Evolutionary conservation across 2,888 invertebrate genomes (phyloP).

Genomic region (Scrobipalpa costella): DNA sequence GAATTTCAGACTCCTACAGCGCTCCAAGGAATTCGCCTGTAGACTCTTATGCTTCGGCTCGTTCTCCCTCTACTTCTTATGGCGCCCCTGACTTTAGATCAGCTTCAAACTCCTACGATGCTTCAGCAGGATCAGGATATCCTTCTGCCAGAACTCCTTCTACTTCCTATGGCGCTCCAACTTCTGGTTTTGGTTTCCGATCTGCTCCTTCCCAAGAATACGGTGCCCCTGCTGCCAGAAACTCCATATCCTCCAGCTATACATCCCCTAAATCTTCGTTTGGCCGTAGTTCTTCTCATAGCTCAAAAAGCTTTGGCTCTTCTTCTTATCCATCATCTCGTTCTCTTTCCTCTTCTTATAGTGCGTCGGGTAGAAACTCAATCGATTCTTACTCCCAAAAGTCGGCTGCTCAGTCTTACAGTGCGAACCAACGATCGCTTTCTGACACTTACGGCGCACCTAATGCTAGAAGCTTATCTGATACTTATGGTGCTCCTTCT

Average conservation of each 20-base stretch:
- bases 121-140: constrained; percentile 22
- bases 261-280: constrained; percentile 41
- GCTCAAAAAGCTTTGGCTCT: constrained; percentile 4
- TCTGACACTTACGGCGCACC: constrained; percentile 76
- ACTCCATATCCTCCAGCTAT: constrained; percentile 37
- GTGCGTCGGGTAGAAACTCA: constrained; percentile 46
- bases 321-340: constrained; percentile 36
- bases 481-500: constrained; percentile 43
- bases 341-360: constrained; percentile 46
- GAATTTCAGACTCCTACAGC: constrained; percentile 43
- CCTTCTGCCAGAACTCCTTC: constrained; percentile 7
- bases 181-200: constrained; percentile 11
- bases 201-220: constrained; percentile 43
- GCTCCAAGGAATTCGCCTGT: constrained; percentile 34
- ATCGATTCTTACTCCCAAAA: constrained; percentile 44
- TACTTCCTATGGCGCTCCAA: constrained; percentile 18
- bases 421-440: constrained; percentile 51
- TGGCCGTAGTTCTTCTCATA: constrained; percentile 22
- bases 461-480: constrained; percentile 41
- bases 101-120: constrained; percentile 50
- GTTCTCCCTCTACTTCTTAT: constrained; percentile 42
- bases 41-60: constrained; percentile 1
- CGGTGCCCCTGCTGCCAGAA: constrained; percentile 41
- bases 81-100: constrained; percentile 50
- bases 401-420: constrained; percentile 45